A percentile compares a stretch with the other conserved stretches of the same genome.
phyloP scores from a whole-genome alignment of 1,140 invertebrate species.

The Dendrolimus punctatus region DNA sequence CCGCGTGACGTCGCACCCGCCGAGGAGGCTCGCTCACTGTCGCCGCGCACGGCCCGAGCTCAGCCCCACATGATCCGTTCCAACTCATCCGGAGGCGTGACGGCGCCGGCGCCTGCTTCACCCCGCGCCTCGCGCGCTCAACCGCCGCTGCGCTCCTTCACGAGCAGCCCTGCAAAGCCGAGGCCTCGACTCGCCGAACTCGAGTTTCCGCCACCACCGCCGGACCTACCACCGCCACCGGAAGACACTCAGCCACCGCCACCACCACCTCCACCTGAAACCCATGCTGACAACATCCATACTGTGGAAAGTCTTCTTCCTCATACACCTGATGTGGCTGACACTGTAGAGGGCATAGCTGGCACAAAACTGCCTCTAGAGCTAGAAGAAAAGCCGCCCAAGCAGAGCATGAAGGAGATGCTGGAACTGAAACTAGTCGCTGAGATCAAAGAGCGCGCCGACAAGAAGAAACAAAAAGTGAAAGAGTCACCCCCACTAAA shows the following conservation, averaged over 20 bases:
- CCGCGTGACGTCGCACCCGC: constrained; percentile 43
- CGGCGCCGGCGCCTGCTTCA: constrained; percentile 71
- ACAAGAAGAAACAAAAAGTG: constrained; percentile 72
- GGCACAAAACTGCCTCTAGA: constrained; percentile 16
- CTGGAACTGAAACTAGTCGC: constrained; percentile 84
- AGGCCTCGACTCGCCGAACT: constrained; percentile 82
- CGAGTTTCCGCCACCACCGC: constrained; percentile 89
- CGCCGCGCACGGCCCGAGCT: constrained; percentile 76
- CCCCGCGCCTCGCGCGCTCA: constrained; percentile 50
- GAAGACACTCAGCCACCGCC: constrained; percentile 73
- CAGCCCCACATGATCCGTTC: constrained; percentile 87
- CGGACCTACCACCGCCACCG: constrained; percentile 82
- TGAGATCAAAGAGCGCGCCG: constrained; percentile 85
- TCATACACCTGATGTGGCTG: not conserved
- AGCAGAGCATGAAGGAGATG: constrained; percentile 80
- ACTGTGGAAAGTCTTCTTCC: constrained; percentile 23
- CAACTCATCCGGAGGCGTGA: constrained; percentile 86
- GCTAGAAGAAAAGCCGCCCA: constrained; percentile 47
- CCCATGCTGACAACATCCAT: constrained; percentile 68
- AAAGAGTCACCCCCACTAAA: constrained; percentile 65
- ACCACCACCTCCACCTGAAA: constrained; percentile 64
- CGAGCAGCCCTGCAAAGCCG: constrained; percentile 68
- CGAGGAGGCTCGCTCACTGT: constrained; percentile 58
- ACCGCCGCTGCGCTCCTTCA: constrained; percentile 72
- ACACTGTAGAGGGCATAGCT: too few relatives aligned